Evolutionary conservation across 2,113 vertebrate species (phyloP), one percentile per base, ranked within the genome.

Genomic region (Toxotes jaculatrix): DNA sequence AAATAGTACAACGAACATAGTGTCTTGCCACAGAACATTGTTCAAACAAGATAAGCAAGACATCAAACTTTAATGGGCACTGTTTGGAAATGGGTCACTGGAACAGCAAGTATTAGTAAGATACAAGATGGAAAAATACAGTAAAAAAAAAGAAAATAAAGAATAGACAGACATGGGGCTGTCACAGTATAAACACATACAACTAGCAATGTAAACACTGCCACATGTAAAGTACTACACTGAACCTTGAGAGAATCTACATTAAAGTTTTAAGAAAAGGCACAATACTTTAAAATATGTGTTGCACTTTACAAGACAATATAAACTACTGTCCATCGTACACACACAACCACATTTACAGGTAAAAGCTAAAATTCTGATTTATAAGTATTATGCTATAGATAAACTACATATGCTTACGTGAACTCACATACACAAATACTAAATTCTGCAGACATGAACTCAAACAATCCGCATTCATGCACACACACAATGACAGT

Each of bases 21-120:
- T 16, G 5, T 40, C 23, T 34, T 31, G 12, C 8, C 16, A 31
- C 7, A 27, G 53, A 49, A 51, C 12, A 67, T 38, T 10, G 17
- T 62, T 69, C 38, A 63, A 74, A 79, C 9, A 45, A 45, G 45
- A 64, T 16, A 13, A 59, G 55, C 62, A 31, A 43, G 43, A 65
- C 56, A 60, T 85, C 38, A 65, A 80, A 68, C n/a, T 71, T 77
- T 72, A 36, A 86, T 74, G 23, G 32, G 7, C 21, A 38, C 38
- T 23, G 9, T 53, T 72, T 68, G 43, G 23, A 70, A 89, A 82
- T 40, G 36, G 79, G 77, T 87, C 74, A 88, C 19, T 45, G 36
- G 63, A 77, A 51, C 49, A 64, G 56, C 55, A 55, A 13, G 23
- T 56, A 38, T 42, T 36, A 9, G 57, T 9, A 67, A 11, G 14